Evolutionary conservation across 35 echinoderm and acorn worm species (phyloP).

Genomic region (Acanthaster planci): DNA sequence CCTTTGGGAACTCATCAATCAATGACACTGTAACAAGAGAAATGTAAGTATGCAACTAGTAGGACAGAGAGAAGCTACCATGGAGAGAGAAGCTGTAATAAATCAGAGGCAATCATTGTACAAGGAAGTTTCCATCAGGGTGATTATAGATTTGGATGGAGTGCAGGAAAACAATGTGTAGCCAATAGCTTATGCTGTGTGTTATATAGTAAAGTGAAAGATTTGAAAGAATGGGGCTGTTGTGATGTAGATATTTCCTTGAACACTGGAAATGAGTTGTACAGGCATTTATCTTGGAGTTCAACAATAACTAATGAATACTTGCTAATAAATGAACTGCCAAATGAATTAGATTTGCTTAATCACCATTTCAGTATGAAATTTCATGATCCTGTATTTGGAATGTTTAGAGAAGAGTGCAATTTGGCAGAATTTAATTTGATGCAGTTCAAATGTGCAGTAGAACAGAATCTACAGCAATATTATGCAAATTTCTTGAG

Average conservation of each 20-base stretch:
- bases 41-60: no score
- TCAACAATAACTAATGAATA: neutral
- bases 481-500: neutral
- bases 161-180: neutral
- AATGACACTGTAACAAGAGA: no score
- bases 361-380: neutral
- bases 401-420: neutral
- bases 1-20: no score
- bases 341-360: neutral
- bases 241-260: neutral
- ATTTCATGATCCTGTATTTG: neutral
- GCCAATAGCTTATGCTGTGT: neutral
- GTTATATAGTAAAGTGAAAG: neutral
- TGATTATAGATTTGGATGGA: neutral
- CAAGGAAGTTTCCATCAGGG: neutral
- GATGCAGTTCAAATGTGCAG: no score
- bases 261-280: neutral
- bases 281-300: neutral
- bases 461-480: no score
- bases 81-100: no score
- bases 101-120: no score
- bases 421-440: no score
- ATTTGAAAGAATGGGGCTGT: neutral
- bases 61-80: no score
- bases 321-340: neutral